Evolutionary conservation across 2,113 vertebrate genomes (phyloP).

Genomic region (Solea solea): DNA sequence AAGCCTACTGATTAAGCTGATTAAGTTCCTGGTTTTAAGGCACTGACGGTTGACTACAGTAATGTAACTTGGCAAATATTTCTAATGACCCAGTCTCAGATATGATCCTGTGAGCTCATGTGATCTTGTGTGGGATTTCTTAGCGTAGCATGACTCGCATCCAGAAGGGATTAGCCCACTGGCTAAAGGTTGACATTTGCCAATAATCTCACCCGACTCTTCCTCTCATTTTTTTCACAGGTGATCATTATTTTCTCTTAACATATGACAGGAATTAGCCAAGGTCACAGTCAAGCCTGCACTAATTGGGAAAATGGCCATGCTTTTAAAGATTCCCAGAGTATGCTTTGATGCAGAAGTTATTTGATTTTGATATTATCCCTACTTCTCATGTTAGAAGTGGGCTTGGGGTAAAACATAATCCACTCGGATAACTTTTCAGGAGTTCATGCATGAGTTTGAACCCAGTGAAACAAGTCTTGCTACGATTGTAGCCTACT

Average conservation of each 20-base stretch:
- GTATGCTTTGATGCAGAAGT: conserved; percentile 44
- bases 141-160: conserved; percentile 54
- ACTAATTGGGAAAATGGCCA: conserved; percentile 40
- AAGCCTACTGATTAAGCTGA: background rate
- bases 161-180: conserved; percentile 57
- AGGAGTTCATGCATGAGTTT: background rate
- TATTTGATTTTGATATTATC: conserved; percentile 50
- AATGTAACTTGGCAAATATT: conserved; percentile 36
- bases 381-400: background rate
- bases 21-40: background rate
- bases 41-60: conserved; percentile 3
- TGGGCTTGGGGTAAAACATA: background rate
- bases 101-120: conserved; percentile 46
- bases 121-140: conserved; percentile 49
- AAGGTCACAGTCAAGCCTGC: conserved; percentile 34
- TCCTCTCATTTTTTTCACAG: conserved; percentile 11
- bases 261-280: conserved; percentile 68
- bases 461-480: conserved; percentile 11
- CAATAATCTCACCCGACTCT: conserved; percentile 7
- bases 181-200: conserved; percentile 37
- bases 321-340: conserved; percentile 44
- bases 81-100: conserved; percentile 31
- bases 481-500: conserved; percentile 8
- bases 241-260: conserved; percentile 36
- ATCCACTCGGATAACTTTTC: background rate